Percentiles rank a stretch among this genome's conserved stretches.
Evolutionary conservation across 2,888 invertebrate species (phyloP).

Genomic region (Hyppa rectilinea): DNA sequence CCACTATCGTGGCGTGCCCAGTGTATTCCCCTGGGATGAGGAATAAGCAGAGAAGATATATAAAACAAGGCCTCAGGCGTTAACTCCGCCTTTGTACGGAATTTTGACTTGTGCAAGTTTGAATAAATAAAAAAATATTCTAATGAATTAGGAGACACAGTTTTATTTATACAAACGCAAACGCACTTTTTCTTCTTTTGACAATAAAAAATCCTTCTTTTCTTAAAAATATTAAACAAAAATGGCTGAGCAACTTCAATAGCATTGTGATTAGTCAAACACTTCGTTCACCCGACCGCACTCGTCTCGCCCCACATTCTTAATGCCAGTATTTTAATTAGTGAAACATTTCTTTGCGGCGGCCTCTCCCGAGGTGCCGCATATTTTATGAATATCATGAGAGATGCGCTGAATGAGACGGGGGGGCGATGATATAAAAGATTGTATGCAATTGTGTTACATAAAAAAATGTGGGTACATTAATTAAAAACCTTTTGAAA

Average conservation of each 20-base stretch:
- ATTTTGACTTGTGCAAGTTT: too few species aligned
- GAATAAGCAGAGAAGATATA: too few species aligned
- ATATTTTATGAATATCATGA: constrained; percentile 22
- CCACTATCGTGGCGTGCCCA: too few species aligned
- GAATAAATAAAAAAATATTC: too few species aligned
- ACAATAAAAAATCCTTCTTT: not conserved
- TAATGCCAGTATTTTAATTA: constrained; percentile 42
- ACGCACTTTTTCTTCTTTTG: not conserved
- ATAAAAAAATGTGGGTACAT: constrained; percentile 15
- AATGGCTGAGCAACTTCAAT: constrained; percentile 2
- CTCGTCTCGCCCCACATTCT: constrained; percentile 31
- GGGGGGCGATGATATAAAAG: constrained; percentile 8
- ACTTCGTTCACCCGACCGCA: constrained; percentile 13
- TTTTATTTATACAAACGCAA: not conserved
- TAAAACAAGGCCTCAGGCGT: too few species aligned
- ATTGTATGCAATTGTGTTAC: constrained; percentile 20
- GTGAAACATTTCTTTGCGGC: constrained; percentile 28
- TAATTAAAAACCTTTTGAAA: constrained; percentile 32
- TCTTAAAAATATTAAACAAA: constrained; percentile 5
- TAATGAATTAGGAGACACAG: too few species aligned
- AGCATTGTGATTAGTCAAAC: constrained; percentile 3
- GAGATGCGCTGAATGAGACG: constrained; percentile 31
- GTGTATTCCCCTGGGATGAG: too few species aligned
- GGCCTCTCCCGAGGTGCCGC: constrained; percentile 15
- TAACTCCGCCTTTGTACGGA: too few species aligned